Base-by-base conservation (phyloP, 2,797 vertebrate species). In the Novumbra hubbsi region DNA sequence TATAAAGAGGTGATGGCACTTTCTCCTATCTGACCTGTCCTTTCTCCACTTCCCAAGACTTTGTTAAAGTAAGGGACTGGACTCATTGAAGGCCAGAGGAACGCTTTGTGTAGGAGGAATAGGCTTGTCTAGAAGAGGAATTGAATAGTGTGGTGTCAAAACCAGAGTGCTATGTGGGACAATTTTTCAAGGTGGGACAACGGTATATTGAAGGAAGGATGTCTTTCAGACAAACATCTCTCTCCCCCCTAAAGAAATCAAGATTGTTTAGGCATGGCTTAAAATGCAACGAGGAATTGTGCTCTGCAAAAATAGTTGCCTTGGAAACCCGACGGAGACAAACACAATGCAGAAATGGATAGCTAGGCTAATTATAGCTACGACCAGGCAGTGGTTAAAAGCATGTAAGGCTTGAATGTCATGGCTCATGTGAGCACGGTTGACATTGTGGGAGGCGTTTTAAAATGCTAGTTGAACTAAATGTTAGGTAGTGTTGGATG, bases 1-100 rank as follows among this genome's bases (percentile, higher is more conserved):
- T 99, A 99, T 88, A 99, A 99, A 95, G 98, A 99, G 97, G 98
- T 98, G 92, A 70, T 73, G 27, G 17, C 57, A 5, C 60, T 55
- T 1, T 67, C 16, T 8, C 38, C 14, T 60, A 19, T n/a, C 19
- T 7, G 11, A 30, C 28, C 24, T 57, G 14, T 55, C 38, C 15
- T 19, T 1, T 21, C 41, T 48, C 41, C 30, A 60, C 24, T 68
- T 14, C 49, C 52, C 14, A n/a, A 17, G 16, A 17, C 32, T 5
- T 2, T 66, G 64, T 38, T 34, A 12, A 11, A 41, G 64, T 19
- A 0, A 11, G 64, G 32, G 17, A 11, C 4, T 19, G 19, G 64
- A 66, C 30, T 32, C 28, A 8, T 12, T 64, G 24, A 64, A 30
- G 62, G 32, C 62, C 30, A 17, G 27, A 28, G 15, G 62, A 7